Conservation (phyloP, 2,888 invertebrate genomes). For the Nomada hirtipes region DNA sequence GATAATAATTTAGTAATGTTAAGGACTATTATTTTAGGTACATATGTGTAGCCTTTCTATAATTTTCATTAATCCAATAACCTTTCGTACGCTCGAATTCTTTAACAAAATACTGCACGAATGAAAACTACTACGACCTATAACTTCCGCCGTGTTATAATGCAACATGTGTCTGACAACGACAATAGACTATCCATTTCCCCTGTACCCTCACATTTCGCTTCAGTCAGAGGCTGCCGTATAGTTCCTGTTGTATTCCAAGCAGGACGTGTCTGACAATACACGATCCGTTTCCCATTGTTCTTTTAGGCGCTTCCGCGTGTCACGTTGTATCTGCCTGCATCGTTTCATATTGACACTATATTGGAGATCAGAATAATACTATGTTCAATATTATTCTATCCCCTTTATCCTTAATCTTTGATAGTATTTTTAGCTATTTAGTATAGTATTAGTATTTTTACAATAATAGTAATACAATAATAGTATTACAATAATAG, state of each 20-base stretch:
- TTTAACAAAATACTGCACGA: too few relatives aligned
- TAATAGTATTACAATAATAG: too few relatives aligned
- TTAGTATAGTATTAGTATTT: too few relatives aligned
- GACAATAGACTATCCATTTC: slow-evolving; percentile 18
- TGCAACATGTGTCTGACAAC: slow-evolving; percentile 13
- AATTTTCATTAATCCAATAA: too few relatives aligned
- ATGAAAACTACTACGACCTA: not conserved
- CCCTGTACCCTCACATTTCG: slow-evolving; percentile 6
- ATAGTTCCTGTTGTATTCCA: not conserved
- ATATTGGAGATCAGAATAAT: not conserved
- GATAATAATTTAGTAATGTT: too few relatives aligned
- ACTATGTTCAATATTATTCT: not conserved
- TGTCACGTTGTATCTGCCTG: not conserved
- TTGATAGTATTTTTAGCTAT: too few relatives aligned
- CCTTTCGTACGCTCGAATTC: not conserved
- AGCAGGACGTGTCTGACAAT: slow-evolving; percentile 18
- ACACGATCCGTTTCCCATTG: slow-evolving; percentile 12
- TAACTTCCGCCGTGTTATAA: slow-evolving; percentile 1
- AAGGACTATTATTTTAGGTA: too few relatives aligned
- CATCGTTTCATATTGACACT: not conserved
- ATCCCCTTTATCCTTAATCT: not conserved
- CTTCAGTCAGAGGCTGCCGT: not conserved
- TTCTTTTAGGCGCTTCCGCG: not conserved
- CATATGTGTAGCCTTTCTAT: too few relatives aligned
- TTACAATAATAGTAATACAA: too few relatives aligned